phyloP scores from a whole-genome alignment of 2,888 invertebrate genomes.

The Phaonia tiefii region DNA sequence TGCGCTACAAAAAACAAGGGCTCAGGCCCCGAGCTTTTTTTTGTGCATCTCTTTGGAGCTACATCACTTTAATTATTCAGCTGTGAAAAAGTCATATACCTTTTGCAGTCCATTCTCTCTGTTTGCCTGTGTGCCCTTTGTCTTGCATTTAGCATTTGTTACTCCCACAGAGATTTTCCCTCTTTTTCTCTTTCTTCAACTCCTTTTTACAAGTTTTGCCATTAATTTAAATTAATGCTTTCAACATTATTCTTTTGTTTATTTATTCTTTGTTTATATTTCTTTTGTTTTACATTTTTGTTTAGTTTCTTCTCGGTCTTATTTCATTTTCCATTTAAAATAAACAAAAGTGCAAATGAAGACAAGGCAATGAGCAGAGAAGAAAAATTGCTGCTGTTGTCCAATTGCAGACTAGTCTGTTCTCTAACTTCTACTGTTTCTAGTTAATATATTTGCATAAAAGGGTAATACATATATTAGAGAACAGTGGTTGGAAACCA shows the following conservation, averaged over 20 bases:
- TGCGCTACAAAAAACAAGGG: too few relatives aligned
- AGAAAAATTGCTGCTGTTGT: conserved; percentile 10
- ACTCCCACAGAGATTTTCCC: not conserved
- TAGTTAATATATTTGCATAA: too few relatives aligned
- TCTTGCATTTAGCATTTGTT: not conserved
- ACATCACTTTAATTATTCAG: too few relatives aligned
- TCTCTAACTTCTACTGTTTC: too few relatives aligned
- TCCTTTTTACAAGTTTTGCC: not conserved
- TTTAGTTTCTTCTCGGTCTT: too few relatives aligned
- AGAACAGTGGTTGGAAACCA: too few relatives aligned
- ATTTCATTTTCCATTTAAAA: too few relatives aligned
- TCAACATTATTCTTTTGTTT: conserved; percentile 25
- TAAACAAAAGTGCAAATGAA: conserved; percentile 19
- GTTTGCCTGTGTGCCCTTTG: not conserved
- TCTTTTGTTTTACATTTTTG: too few relatives aligned
- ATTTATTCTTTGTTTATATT: not conserved
- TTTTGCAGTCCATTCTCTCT: not conserved
- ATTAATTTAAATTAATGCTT: conserved; percentile 28
- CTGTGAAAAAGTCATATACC: too few relatives aligned
- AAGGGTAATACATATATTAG: too few relatives aligned
- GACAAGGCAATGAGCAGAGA: not conserved
- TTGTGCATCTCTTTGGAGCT: too few relatives aligned
- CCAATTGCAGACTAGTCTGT: conserved; percentile 30
- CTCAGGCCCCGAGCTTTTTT: too few relatives aligned
- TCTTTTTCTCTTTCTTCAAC: not conserved